Conservation (phyloP, 2,797 vertebrate genomes). For the Ceyx erithaca region DNA sequence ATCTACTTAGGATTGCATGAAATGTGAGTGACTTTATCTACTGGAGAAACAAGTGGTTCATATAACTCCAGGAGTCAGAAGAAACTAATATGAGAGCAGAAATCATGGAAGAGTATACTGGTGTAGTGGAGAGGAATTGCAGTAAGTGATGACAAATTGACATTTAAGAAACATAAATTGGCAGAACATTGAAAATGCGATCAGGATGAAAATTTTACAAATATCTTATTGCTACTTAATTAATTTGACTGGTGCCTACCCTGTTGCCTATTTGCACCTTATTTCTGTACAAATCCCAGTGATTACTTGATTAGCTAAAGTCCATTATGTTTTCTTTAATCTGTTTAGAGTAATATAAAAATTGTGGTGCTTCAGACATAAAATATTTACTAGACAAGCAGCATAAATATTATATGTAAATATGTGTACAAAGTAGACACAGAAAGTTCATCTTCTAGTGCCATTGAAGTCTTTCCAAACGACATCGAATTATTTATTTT, state of each 20-base stretch:
- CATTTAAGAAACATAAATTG: slow-evolving; percentile 49
- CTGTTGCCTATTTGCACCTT: slow-evolving; percentile 51
- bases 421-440: neutral
- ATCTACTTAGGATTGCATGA: neutral
- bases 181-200: slow-evolving; percentile 45
- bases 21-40: neutral
- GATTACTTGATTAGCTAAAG: slow-evolving; percentile 64
- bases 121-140: slow-evolving; percentile 18
- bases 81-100: slow-evolving; percentile 16
- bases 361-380: slow-evolving; percentile 55
- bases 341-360: slow-evolving; percentile 62
- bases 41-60: neutral
- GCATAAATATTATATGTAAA: neutral
- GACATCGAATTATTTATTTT: neutral
- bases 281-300: slow-evolving; percentile 68
- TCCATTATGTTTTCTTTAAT: slow-evolving; percentile 57
- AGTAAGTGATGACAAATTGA: slow-evolving; percentile 54
- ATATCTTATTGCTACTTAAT: slow-evolving; percentile 67
- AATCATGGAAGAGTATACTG: neutral
- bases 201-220: slow-evolving; percentile 40
- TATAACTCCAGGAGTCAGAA: neutral
- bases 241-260: slow-evolving; percentile 65
- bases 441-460: neutral
- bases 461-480: slow-evolving; percentile 23
- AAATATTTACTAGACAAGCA: slow-evolving; percentile 52